Percentiles rank a stretch among this genome's conserved stretches.
These are phyloP conservation scores for Lagria hirta DNA, from an alignment of 2,888 invertebrate genomes.

Conservation along the genomic window DNA sequence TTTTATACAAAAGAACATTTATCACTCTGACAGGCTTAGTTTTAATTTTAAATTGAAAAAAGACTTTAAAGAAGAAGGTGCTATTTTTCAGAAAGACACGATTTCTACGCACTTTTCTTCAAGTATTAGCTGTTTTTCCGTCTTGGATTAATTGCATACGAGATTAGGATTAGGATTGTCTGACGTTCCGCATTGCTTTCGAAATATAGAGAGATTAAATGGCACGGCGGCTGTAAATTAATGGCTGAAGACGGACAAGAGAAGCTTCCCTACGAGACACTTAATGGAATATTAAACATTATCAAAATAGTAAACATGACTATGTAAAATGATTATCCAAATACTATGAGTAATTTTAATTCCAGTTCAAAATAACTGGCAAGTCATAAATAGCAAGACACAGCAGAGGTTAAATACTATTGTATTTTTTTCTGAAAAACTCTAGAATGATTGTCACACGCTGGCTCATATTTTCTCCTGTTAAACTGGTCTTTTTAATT, in stretches of 20 bases:
- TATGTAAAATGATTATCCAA: slow-evolving; percentile 31
- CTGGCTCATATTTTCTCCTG: slow-evolving; percentile 9
- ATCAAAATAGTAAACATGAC: slow-evolving; percentile 27
- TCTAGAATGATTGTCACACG: slow-evolving; percentile 12
- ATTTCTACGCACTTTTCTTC: slow-evolving; percentile 14
- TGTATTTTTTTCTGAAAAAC: too few relatives aligned
- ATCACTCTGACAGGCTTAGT: slow-evolving; percentile 26
- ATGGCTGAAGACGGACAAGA: slow-evolving; percentile 29
- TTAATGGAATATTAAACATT: slow-evolving; percentile 31
- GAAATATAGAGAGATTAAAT: slow-evolving; percentile 27
- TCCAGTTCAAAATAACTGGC: too few relatives aligned
- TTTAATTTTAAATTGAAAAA: slow-evolving; percentile 27
- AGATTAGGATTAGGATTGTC: slow-evolving; percentile 14
- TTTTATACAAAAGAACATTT: slow-evolving; percentile 28
- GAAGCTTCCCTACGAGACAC: slow-evolving; percentile 26
- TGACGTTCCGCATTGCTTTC: slow-evolving; percentile 19
- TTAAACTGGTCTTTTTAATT: slow-evolving; percentile 14
- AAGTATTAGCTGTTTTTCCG: slow-evolving; percentile 9
- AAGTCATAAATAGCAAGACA: slow-evolving; percentile 15
- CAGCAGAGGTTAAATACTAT: slow-evolving; percentile 6
- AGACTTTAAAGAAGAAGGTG: slow-evolving; percentile 15
- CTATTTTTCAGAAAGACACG: slow-evolving; percentile 17
- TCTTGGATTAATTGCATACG: slow-evolving; percentile 19
- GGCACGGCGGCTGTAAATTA: slow-evolving; percentile 29
- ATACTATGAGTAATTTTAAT: slow-evolving; percentile 10